Conservation (phyloP, 2,797 vertebrate species). For the Denticeps clupeoides region DNA sequence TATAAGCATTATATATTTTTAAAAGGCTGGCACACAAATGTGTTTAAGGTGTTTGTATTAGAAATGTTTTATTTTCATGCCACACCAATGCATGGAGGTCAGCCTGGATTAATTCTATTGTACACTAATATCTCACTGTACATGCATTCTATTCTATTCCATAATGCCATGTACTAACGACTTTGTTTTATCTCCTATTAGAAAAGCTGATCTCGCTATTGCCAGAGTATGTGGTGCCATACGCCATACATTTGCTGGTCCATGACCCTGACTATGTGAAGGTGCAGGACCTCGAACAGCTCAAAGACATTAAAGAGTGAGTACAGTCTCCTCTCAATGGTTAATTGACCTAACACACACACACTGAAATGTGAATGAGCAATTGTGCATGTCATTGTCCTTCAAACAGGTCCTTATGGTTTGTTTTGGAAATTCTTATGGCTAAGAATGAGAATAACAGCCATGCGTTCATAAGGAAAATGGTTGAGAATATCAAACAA, state of each 20-base stretch:
- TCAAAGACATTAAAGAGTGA: constrained; percentile 99
- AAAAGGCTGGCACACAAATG: too few relatives aligned
- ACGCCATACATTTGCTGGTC: constrained; percentile 92
- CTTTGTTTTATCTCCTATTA: constrained; percentile 40
- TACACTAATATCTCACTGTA: too few relatives aligned
- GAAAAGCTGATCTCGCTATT: constrained; percentile 91
- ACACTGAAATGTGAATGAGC: background rate
- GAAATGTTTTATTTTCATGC: too few relatives aligned
- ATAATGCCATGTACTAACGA: too few relatives aligned
- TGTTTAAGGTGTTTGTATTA: too few relatives aligned
- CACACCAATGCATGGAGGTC: too few relatives aligned
- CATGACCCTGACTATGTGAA: constrained; percentile 97
- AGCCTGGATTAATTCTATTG: too few relatives aligned
- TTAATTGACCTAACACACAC: background rate
- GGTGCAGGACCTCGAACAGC: constrained; percentile 93
- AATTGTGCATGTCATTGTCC: background rate
- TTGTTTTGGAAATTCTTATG: constrained; percentile 95
- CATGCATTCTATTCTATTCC: too few relatives aligned
- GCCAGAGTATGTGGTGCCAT: constrained; percentile 95
- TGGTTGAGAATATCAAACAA: constrained; percentile 99
- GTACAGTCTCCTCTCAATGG: constrained; percentile 28
- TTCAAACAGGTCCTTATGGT: constrained; percentile 81
- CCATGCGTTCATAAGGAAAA: constrained; percentile 94
- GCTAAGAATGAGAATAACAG: constrained; percentile 98
- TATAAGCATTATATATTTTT: too few relatives aligned